Evolutionary conservation across 2,113 vertebrate species (phyloP), one percentile per base, ranked within the genome.

Genomic region (Apus apus): DNA sequence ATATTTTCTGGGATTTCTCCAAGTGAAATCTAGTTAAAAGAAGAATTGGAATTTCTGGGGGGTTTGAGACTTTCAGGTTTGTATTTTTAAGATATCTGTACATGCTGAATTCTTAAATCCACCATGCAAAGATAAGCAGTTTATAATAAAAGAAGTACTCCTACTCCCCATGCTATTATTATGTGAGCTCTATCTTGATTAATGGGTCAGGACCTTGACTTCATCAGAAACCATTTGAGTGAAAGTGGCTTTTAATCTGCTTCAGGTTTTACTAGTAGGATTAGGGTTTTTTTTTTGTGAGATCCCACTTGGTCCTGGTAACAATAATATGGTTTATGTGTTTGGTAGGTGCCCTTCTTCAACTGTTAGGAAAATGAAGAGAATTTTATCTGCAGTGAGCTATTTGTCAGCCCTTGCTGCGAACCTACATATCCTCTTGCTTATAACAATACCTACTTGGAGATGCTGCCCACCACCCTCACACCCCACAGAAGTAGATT

Each of bases 221-320:
- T 62, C 3, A 30, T 38, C 58, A 50, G 25, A 73, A 80, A 60
- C 1, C 29, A 15, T 21, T 71, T 34, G 8, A 27, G 2, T 27
- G 6, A n/a, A 71, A 74, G 6, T 58, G 16, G 1, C 3, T 67
- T 86, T 70, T 66, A 62, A 74, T 11, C 2, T 29, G 2, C 58
- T 89, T 46, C 7, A n/a, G 16, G 8, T 27, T 79, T 85, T 79
- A 60, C 7, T 58, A 13, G 23, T 27, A 66, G 29, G 16, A 11
- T 60, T 79, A 46, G 4, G 18, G 9, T 1, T 1, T 2, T 2
- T 43, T 46, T 78, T 56, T 30, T 1, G 3, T 8, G 56, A 66
- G 9, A 34, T 58, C 13, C 11, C 11, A 16, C 13, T 9, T 66
- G 11, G 11, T 70, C 17, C 34, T 74, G 23, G 6, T 26, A 26